Conservation (phyloP, 2,113 vertebrate species). For the Mobula birostris region DNA sequence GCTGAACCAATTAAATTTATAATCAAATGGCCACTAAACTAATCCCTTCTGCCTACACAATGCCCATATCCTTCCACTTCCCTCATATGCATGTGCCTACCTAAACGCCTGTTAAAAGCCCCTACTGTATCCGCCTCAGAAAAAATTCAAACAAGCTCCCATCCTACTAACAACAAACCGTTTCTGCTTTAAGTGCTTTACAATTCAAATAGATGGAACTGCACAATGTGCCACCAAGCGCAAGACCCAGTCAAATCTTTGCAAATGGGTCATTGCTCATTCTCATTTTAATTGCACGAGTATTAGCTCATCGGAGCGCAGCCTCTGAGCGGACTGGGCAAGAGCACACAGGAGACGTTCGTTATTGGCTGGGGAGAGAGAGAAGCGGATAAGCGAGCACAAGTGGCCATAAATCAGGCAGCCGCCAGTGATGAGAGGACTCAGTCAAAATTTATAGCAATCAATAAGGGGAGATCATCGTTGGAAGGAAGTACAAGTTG, state of each 20-base stretch:
- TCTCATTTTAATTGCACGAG: constrained; percentile 14
- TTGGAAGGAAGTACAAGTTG: neutral
- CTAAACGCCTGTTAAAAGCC: too few species aligned
- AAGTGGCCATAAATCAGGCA: neutral
- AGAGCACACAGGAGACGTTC: neutral
- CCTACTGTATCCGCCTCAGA: too few species aligned
- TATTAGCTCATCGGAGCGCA: too few species aligned
- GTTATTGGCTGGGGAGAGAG: neutral
- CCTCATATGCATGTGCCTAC: too few species aligned
- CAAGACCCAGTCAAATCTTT: neutral
- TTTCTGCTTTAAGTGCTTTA: neutral
- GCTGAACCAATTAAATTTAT: too few species aligned
- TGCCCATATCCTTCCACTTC: too few species aligned
- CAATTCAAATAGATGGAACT: neutral
- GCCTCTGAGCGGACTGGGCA: neutral
- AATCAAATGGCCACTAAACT: too few species aligned
- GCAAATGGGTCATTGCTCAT: neutral
- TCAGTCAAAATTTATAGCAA: neutral
- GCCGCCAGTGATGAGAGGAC: neutral
- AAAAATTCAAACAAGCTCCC: neutral
- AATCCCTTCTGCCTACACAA: too few species aligned
- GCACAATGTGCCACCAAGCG: too few species aligned
- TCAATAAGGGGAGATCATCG: neutral
- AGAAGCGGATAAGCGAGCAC: neutral
- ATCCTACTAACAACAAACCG: neutral